Evolutionary conservation across 1,140 invertebrate species (phyloP).

Genomic region (Ceratosolen fusciceps): DNA sequence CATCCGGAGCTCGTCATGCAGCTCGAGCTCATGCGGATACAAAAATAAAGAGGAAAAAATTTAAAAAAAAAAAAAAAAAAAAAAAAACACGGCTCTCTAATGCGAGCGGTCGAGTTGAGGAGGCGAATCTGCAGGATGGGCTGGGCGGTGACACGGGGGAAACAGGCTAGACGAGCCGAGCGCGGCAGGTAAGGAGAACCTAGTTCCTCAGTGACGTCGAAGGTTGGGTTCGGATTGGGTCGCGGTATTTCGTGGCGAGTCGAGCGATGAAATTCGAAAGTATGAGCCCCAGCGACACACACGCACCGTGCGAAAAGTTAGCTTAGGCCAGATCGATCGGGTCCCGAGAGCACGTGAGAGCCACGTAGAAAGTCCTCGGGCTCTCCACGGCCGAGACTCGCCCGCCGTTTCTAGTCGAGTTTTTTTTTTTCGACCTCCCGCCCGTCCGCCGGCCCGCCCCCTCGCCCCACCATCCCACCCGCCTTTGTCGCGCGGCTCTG

Average conservation of each 20-base stretch:
- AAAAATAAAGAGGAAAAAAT: too few relatives aligned
- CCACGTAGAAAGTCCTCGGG: constrained; percentile 31
- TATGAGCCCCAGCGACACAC: constrained; percentile 35
- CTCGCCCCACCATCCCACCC: too few relatives aligned
- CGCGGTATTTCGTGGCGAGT: neutral
- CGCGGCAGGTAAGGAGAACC: neutral
- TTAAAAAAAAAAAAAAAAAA: too few relatives aligned
- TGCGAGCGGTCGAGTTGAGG: constrained; percentile 4
- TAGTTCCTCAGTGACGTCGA: neutral
- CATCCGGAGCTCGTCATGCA: neutral
- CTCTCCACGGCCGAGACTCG: constrained; percentile 6
- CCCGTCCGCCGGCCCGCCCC: too few relatives aligned
- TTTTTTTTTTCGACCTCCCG: neutral
- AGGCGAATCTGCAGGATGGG: neutral
- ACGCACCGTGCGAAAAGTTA: constrained; percentile 39
- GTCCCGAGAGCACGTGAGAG: constrained; percentile 23
- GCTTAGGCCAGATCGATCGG: constrained; percentile 17
- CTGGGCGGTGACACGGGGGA: neutral
- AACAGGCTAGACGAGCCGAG: neutral
- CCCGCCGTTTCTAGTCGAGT: constrained; percentile 18
- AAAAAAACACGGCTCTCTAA: too few relatives aligned
- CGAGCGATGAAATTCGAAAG: constrained; percentile 48
- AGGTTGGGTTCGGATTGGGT: neutral
- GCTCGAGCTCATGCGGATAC: too few relatives aligned
- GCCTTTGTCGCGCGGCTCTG: constrained; percentile 42